Evolutionary conservation across 1,140 invertebrate genomes (phyloP).

Genomic region (Copidosoma floridanum): DNA sequence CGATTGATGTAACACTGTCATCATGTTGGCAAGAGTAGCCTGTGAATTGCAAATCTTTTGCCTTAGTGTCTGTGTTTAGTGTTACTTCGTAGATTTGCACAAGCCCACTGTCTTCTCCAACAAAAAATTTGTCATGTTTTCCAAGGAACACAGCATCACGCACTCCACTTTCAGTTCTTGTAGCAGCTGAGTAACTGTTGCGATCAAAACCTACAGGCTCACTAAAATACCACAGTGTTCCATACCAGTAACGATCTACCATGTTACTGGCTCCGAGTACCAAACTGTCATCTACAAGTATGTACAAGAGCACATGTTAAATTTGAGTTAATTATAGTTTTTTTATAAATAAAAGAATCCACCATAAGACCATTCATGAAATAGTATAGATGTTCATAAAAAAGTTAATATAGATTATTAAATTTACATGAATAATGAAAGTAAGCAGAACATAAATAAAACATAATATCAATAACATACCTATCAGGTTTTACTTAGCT

Average conservation of each 20-base stretch:
- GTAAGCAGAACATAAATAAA: no score
- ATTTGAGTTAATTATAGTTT: no score
- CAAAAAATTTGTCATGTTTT: conserved; percentile 39
- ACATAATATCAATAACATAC: no score
- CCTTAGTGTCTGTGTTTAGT: conserved; percentile 7
- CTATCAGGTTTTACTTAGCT: no score
- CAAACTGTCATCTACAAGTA: conserved; percentile 43
- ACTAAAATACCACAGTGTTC: conserved; percentile 44
- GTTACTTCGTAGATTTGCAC: conserved; percentile 40
- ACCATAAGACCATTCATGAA: no score
- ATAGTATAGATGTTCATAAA: no score
- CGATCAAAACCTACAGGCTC: conserved; percentile 34
- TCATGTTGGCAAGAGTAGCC: conserved; percentile 45
- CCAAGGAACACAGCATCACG: conserved; percentile 35
- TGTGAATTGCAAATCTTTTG: conserved; percentile 30
- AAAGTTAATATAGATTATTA: no score
- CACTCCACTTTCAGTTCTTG: conserved; percentile 40
- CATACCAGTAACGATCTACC: conserved; percentile 47
- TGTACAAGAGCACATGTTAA: background rate
- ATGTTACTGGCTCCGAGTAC: conserved; percentile 49
- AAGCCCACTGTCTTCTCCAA: conserved; percentile 47
- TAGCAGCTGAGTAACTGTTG: conserved; percentile 25
- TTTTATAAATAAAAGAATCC: no score
- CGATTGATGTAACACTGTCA: conserved; percentile 38
- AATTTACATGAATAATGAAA: no score